Percentiles rank a stretch among this genome's conserved stretches.
Conservation (phyloP, 2,797 vertebrate genomes). For the Muscicapa comitata region DNA sequence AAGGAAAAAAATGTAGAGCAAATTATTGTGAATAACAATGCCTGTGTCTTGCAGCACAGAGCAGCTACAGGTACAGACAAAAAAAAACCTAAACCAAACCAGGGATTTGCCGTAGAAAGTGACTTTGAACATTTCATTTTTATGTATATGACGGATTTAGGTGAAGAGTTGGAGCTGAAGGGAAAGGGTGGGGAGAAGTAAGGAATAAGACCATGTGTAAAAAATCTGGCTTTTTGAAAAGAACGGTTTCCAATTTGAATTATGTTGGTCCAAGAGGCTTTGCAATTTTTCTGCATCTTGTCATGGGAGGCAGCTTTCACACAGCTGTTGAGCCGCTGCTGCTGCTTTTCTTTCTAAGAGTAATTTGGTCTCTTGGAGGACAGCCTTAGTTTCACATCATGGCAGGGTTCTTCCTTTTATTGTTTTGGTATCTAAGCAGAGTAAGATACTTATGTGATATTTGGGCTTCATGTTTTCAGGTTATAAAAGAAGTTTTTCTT, state of each 20-base stretch:
- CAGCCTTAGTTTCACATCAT: constrained; percentile 20
- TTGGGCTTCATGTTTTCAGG: constrained; percentile 33
- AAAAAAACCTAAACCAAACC: neutral
- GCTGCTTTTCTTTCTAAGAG: constrained; percentile 61
- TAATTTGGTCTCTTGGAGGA: constrained; percentile 22
- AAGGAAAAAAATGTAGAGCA: neutral
- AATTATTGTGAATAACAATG: neutral
- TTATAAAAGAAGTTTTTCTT: constrained; percentile 52
- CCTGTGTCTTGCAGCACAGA: neutral
- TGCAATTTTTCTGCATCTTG: constrained; percentile 74
- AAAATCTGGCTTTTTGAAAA: constrained; percentile 53
- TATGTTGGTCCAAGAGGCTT: constrained; percentile 61
- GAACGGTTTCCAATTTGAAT: constrained; percentile 58
- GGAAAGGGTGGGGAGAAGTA: neutral
- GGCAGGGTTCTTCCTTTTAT: constrained; percentile 7
- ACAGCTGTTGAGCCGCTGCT: constrained; percentile 64
- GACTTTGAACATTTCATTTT: constrained; percentile 1
- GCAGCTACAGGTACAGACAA: neutral
- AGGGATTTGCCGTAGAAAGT: neutral
- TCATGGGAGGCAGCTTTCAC: constrained; percentile 68
- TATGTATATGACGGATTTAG: neutral
- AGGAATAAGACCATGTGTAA: constrained; percentile 32
- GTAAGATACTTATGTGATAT: constrained; percentile 26
- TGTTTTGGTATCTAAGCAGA: constrained; percentile 24
- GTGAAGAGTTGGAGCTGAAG: neutral